These are phyloP conservation scores for Boulengeromyrus knoepffleri DNA, from an alignment of 2,113 vertebrate species.

Conservation along the genomic window DNA sequence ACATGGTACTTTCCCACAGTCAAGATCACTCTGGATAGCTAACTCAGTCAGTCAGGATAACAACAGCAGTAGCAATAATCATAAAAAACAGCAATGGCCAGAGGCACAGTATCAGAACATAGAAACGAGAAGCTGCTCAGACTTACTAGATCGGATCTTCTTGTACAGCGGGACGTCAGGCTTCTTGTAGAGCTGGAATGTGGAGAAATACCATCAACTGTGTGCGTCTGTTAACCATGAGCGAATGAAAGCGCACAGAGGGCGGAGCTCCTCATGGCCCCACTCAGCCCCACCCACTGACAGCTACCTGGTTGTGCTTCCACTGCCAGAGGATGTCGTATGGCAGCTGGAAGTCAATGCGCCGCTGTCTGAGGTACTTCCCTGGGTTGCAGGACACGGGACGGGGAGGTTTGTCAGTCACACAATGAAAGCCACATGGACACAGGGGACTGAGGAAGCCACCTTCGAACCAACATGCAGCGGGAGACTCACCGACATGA, in stretches of 20 bases:
- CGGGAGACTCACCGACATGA: conserved; percentile 80
- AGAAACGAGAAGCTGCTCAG: conserved; percentile 15
- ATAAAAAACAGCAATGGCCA: background rate
- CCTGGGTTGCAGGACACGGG: conserved; percentile 53
- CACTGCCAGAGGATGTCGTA: conserved; percentile 99
- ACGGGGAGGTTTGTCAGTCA: background rate
- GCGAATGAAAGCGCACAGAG: background rate
- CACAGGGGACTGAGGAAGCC: background rate
- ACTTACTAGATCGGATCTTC: conserved; percentile 98
- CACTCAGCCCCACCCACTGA: background rate
- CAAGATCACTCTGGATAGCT: background rate
- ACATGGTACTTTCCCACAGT: background rate
- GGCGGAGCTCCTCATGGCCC: background rate
- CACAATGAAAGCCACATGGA: background rate
- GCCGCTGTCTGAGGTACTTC: conserved; percentile 94
- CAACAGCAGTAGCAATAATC: background rate
- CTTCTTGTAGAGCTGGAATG: conserved; percentile 89
- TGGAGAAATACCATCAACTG: background rate
- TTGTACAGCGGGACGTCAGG: conserved; percentile 98
- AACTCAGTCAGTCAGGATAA: background rate
- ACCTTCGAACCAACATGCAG: too few species aligned
- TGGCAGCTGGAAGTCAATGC: conserved; percentile 96
- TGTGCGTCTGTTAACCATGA: background rate
- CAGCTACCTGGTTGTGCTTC: conserved; percentile 93
- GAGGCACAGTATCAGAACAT: background rate